Evolutionary conservation across 2,888 invertebrate genomes (phyloP).

Genomic region (Rhamphomyia laevipes): DNA sequence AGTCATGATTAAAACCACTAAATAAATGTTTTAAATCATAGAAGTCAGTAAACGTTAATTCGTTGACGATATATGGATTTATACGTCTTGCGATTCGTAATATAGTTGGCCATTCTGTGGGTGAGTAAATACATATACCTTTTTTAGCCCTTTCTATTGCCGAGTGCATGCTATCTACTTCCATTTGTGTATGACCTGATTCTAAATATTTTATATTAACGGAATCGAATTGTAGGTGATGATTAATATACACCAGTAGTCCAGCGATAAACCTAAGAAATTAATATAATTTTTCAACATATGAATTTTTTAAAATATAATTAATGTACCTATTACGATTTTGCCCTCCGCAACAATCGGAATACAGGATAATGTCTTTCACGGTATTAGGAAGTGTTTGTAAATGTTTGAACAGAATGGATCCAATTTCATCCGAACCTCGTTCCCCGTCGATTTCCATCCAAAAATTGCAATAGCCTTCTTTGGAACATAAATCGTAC

Average conservation of each 20-base stretch:
- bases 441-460: background rate
- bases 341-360: background rate
- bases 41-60: background rate
- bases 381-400: background rate
- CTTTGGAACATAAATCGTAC: background rate
- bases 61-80: background rate
- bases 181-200: background rate
- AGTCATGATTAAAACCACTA: background rate
- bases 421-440: background rate
- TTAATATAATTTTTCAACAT: no score
- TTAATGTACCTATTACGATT: background rate
- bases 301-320: no score
- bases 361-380: background rate
- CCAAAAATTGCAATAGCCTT: no score
- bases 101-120: background rate
- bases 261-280: background rate
- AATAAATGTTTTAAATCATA: background rate
- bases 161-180: background rate
- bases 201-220: background rate
- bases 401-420: background rate
- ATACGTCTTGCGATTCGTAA: background rate
- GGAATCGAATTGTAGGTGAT: background rate
- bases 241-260: background rate
- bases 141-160: no score
- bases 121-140: no score